phyloP scores from a whole-genome alignment of 2,888 invertebrate genomes.

The Morpho deidamia region DNA sequence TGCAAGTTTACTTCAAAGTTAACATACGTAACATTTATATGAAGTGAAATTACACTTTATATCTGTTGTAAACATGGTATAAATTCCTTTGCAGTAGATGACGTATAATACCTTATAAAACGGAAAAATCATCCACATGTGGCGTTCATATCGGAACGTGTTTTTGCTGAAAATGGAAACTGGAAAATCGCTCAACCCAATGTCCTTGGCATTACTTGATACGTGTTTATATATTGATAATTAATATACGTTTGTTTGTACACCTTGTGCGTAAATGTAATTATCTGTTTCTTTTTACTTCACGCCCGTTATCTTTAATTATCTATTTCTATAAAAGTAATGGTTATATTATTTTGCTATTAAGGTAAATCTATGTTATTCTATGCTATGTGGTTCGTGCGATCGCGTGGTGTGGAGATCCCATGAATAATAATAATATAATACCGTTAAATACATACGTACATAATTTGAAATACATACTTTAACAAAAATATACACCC shows the following conservation, averaged over 20 bases:
- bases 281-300: not conserved
- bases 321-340: not conserved
- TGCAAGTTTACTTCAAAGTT: not conserved
- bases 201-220: constrained; percentile 61
- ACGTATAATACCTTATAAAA: not conserved
- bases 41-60: not conserved
- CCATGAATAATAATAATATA: too few relatives aligned
- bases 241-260: constrained; percentile 13
- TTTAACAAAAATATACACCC: too few relatives aligned
- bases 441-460: too few relatives aligned
- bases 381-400: too few relatives aligned
- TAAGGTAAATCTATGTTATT: too few relatives aligned
- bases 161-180: constrained; percentile 76
- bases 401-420: too few relatives aligned
- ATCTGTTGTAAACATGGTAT: not conserved
- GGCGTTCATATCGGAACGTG: constrained; percentile 48
- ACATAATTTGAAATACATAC: too few relatives aligned
- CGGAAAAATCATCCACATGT: constrained; percentile 28
- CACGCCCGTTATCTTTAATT: not conserved
- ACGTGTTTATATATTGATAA: constrained; percentile 26
- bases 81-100: not conserved
- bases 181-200: constrained; percentile 56
- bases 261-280: constrained; percentile 2
- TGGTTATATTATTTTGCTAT: too few relatives aligned
- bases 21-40: not conserved